Percentiles rank a stretch among this genome's conserved stretches.
These are phyloP conservation scores for Mechanitis messenoides DNA, from an alignment of 2,888 invertebrate species.

Conservation along the genomic window DNA sequence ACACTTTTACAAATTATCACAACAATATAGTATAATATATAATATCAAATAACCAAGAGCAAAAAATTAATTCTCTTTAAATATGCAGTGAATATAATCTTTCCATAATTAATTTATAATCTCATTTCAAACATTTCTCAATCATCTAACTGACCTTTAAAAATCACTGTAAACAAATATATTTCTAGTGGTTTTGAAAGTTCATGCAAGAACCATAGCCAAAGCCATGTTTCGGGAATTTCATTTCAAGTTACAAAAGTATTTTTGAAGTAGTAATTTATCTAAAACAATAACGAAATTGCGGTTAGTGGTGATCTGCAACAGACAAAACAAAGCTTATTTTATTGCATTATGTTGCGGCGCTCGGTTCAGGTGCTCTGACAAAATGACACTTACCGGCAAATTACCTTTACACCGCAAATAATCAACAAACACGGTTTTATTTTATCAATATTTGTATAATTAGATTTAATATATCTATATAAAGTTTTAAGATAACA, in stretches of 20 bases:
- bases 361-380: slow-evolving; percentile 11
- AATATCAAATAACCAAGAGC: too few relatives aligned
- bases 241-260: slow-evolving; percentile 43
- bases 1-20: too few relatives aligned
- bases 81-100: background rate
- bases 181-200: too few relatives aligned
- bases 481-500: too few relatives aligned
- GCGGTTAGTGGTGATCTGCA: slow-evolving; percentile 24
- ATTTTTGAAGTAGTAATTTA: slow-evolving; percentile 6
- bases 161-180: slow-evolving; percentile 39
- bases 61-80: too few relatives aligned
- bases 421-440: background rate
- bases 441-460: background rate
- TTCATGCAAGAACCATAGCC: slow-evolving; percentile 17
- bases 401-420: slow-evolving; percentile 9
- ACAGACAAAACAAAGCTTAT: slow-evolving; percentile 25
- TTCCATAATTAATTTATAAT: background rate
- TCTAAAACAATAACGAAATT: slow-evolving; percentile 19
- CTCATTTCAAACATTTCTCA: slow-evolving; percentile 33
- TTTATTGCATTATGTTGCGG: slow-evolving; percentile 25
- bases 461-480: too few relatives aligned
- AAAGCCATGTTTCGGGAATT: slow-evolving; percentile 44
- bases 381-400: background rate
- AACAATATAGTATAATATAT: too few relatives aligned
- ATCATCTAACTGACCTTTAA: slow-evolving; percentile 34